Percentiles rank a stretch among this genome's conserved stretches.
phyloP scores from a whole-genome alignment of 2,113 vertebrate species.

The Antechinus flavipes region DNA sequence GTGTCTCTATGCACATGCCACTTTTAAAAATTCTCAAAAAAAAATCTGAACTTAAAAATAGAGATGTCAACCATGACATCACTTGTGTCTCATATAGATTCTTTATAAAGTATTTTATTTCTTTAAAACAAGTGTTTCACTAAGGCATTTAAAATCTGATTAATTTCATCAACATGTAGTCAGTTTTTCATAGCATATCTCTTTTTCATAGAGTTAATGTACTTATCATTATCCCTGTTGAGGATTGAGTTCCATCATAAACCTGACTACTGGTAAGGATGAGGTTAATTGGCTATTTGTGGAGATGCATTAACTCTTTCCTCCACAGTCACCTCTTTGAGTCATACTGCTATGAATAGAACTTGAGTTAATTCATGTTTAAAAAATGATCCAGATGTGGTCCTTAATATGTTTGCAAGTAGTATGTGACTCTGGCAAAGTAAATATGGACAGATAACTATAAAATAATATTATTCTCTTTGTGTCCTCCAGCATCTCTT shows the following conservation, averaged over 20 bases:
- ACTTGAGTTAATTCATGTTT: conserved; percentile 9
- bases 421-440: conserved; percentile 7
- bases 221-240: neutral
- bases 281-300: neutral
- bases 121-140: neutral
- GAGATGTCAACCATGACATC: neutral
- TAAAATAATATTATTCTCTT: conserved; percentile 39
- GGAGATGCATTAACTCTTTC: neutral
- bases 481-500: neutral
- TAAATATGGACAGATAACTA: neutral
- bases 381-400: neutral
- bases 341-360: conserved; percentile 5
- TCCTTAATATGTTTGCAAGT: conserved; percentile 10
- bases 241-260: neutral
- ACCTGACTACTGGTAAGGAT: neutral
- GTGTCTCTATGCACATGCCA: neutral
- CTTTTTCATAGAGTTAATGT: conserved; percentile 20
- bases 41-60: neutral
- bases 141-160: neutral
- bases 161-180: neutral
- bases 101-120: neutral
- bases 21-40: neutral
- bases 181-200: neutral
- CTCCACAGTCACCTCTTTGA: neutral
- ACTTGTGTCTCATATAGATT: conserved; percentile 7